These are phyloP conservation scores for Radopholus similis DNA, from an alignment of 1,140 invertebrate genomes.

Conservation along the genomic window DNA sequence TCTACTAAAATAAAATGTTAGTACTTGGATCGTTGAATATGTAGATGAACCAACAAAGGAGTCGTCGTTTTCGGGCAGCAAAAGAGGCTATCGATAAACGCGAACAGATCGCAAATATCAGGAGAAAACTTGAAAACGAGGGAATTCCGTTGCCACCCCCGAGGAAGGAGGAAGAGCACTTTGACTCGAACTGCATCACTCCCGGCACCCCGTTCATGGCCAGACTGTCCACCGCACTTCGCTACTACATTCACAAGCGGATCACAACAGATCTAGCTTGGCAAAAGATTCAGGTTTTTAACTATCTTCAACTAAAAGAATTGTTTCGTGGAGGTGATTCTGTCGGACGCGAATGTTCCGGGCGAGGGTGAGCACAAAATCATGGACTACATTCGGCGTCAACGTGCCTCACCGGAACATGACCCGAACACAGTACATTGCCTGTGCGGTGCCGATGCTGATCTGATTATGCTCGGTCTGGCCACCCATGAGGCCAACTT, in stretches of 20 bases:
- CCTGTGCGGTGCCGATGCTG: constrained; percentile 92
- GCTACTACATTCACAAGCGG: constrained; percentile 91
- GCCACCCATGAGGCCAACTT: constrained; percentile 98
- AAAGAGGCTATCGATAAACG: constrained; percentile 89
- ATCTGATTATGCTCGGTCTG: constrained; percentile 95
- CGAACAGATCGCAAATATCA: constrained; percentile 69
- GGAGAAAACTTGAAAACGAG: constrained; percentile 69
- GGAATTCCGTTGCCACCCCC: constrained; percentile 79
- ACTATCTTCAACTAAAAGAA: not conserved
- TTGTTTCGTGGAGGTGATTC: constrained; percentile 67
- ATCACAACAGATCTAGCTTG: constrained; percentile 92
- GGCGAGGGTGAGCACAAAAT: constrained; percentile 99
- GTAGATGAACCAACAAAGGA: constrained; percentile 98
- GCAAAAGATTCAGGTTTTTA: constrained; percentile 77
- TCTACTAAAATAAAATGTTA: not conserved
- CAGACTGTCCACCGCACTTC: constrained; percentile 81
- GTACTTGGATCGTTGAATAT: too few relatives aligned
- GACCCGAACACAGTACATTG: constrained; percentile 96
- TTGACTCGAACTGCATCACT: constrained; percentile 98
- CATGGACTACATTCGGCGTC: constrained; percentile 95
- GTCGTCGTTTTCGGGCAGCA: constrained; percentile 87
- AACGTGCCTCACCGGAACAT: constrained; percentile 82
- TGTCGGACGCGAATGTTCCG: constrained; percentile 96
- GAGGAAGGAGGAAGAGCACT: constrained; percentile 84
- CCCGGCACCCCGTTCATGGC: constrained; percentile 98